Evolutionary conservation across 2,113 vertebrate genomes (phyloP).

Genomic region (Hippolais icterina): DNA sequence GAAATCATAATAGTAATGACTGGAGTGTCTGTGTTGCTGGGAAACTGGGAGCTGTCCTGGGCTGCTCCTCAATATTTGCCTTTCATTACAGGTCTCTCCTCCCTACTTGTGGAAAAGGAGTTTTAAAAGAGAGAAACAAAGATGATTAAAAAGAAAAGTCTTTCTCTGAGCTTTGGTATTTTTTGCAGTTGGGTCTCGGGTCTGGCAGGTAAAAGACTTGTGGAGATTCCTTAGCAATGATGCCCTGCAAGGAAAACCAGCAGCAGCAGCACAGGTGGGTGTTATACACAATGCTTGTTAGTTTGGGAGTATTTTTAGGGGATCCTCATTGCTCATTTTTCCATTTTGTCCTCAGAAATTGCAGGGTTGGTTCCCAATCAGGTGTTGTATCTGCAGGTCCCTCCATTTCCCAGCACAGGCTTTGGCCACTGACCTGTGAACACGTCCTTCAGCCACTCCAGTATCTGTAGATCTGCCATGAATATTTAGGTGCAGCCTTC

Average conservation of each 20-base stretch:
- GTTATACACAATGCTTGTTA: accelerated
- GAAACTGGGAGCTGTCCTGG: constrained; percentile 33
- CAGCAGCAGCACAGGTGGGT: neutral
- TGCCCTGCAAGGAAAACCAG: neutral
- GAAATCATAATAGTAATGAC: constrained; percentile 42
- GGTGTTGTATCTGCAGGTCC: neutral
- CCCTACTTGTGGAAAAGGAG: neutral
- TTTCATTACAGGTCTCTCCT: neutral
- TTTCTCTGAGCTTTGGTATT: neutral
- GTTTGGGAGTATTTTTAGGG: accelerated
- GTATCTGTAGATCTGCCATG: accelerated
- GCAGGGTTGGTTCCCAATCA: neutral
- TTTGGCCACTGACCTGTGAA: accelerated
- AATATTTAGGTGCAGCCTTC: neutral
- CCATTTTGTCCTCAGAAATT: neutral
- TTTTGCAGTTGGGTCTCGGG: neutral
- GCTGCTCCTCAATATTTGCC: constrained; percentile 13
- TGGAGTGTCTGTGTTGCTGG: constrained; percentile 23
- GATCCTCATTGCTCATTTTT: neutral
- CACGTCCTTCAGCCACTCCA: accelerated
- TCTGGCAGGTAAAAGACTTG: neutral
- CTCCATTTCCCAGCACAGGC: neutral
- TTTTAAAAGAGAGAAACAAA: neutral
- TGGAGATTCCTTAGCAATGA: neutral
- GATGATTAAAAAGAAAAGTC: neutral